phyloP scores from a whole-genome alignment of 2,113 vertebrate species.

The Tachuris rubrigastra region DNA sequence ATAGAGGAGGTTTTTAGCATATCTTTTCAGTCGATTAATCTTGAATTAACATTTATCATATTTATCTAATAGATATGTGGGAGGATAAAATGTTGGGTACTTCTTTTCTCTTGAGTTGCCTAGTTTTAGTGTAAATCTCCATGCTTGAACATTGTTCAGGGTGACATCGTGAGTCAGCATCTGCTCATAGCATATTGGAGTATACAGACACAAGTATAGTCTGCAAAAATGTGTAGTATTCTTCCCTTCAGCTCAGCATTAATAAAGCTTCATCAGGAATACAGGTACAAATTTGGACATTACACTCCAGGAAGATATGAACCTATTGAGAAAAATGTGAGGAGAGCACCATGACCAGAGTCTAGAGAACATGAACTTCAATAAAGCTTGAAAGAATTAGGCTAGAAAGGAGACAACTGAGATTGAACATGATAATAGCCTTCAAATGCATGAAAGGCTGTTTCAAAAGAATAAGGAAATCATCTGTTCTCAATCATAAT shows the following conservation, averaged over 20 bases:
- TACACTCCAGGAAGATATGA: neutral
- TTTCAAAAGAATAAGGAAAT: slow-evolving; percentile 48
- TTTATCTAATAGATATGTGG: neutral
- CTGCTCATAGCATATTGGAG: slow-evolving; percentile 21
- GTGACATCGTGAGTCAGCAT: slow-evolving; percentile 21
- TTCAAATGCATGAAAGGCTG: slow-evolving; percentile 33
- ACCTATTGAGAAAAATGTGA: neutral
- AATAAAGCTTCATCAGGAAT: neutral
- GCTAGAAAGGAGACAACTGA: slow-evolving; percentile 16
- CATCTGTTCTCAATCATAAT: slow-evolving; percentile 18
- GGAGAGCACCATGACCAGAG: slow-evolving; percentile 1
- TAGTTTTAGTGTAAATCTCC: neutral
- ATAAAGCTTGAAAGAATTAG: slow-evolving; percentile 20
- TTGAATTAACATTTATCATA: neutral
- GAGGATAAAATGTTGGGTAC: neutral
- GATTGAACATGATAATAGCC: slow-evolving; percentile 29
- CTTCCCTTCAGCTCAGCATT: neutral
- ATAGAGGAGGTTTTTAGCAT: neutral
- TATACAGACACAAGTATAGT: neutral
- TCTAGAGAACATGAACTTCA: neutral
- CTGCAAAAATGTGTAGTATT: neutral
- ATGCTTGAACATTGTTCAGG: neutral
- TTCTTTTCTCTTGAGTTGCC: neutral
- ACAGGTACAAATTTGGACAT: neutral
- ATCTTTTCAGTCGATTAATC: neutral